Evolutionary conservation across 1,140 invertebrate species (phyloP).

Genomic region (Pseudomyrmex concolor): DNA sequence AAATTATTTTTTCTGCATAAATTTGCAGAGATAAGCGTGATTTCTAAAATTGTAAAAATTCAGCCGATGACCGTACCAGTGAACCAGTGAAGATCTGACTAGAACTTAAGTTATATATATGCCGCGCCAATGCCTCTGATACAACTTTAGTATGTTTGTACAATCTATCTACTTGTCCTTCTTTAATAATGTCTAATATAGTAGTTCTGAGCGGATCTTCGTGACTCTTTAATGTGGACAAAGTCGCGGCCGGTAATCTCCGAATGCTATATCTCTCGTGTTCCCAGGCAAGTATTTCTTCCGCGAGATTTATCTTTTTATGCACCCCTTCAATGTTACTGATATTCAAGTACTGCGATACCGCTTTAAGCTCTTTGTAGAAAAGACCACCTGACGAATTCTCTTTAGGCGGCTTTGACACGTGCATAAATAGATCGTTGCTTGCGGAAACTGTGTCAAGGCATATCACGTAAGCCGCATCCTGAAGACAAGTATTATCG

Average conservation of each 20-base stretch:
- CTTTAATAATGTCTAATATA: slow-evolving; percentile 87
- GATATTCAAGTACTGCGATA: slow-evolving; percentile 84
- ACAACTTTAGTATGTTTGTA: slow-evolving; percentile 90
- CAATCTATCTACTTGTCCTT: slow-evolving; percentile 87
- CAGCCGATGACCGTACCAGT: slow-evolving; percentile 85
- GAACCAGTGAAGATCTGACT: slow-evolving; percentile 89
- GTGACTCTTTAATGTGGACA: slow-evolving; percentile 91
- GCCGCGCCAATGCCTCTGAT: slow-evolving; percentile 93
- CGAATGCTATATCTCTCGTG: slow-evolving; percentile 98
- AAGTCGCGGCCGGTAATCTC: slow-evolving; percentile 94
- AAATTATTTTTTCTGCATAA: slow-evolving; percentile 32
- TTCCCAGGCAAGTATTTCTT: slow-evolving; percentile 97
- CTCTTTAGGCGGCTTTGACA: slow-evolving; percentile 97
- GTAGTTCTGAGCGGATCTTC: slow-evolving; percentile 87
- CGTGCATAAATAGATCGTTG: slow-evolving; percentile 92
- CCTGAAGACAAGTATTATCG: slow-evolving; percentile 84
- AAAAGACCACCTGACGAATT: slow-evolving; percentile 90
- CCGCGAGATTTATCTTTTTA: slow-evolving; percentile 99
- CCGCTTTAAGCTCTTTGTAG: slow-evolving; percentile 88
- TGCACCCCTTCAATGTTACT: slow-evolving; percentile 92
- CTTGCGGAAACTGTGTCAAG: slow-evolving; percentile 92
- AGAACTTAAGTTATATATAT: slow-evolving; percentile 93
- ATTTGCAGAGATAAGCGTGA: neutral
- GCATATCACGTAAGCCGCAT: slow-evolving; percentile 95
- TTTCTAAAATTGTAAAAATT: slow-evolving; percentile 1